Percentiles rank a stretch among this genome's conserved stretches.
These are phyloP conservation scores for Nomada flava DNA, from an alignment of 2,888 invertebrate genomes.

Conservation along the genomic window DNA sequence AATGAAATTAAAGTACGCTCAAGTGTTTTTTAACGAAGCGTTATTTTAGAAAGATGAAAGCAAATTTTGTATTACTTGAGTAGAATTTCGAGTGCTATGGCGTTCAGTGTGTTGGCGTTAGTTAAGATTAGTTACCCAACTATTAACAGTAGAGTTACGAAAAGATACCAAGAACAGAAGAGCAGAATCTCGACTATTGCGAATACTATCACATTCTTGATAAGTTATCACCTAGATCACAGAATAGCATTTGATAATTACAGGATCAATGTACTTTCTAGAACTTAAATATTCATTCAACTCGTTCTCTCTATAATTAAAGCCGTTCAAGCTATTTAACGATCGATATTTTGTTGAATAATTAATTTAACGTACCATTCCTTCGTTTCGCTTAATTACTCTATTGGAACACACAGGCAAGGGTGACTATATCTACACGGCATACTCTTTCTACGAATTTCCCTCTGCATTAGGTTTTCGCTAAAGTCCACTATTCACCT, in stretches of 20 bases:
- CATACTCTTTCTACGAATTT: constrained; percentile 27
- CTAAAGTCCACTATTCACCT: constrained; percentile 39
- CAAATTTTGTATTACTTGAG: background rate
- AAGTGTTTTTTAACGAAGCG: background rate
- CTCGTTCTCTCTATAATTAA: background rate
- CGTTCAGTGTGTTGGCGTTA: constrained; percentile 33
- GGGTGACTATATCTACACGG: constrained; percentile 58
- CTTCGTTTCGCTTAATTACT: constrained; percentile 42
- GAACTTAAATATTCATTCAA: background rate
- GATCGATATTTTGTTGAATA: constrained; percentile 39
- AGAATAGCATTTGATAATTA: background rate
- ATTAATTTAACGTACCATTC: constrained; percentile 36
- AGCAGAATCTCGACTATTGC: constrained; percentile 28
- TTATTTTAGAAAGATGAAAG: background rate
- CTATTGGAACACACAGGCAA: constrained; percentile 47
- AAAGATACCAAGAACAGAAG: background rate
- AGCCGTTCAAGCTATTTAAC: background rate
- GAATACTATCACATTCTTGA: background rate
- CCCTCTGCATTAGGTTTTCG: constrained; percentile 29
- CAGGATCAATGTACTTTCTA: background rate
- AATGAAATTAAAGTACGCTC: background rate
- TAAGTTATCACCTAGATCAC: background rate
- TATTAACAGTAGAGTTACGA: constrained; percentile 11
- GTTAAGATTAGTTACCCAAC: background rate
- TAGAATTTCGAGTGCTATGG: background rate